Evolutionary conservation across 1,140 invertebrate genomes (phyloP), one percentile per base, ranked within the genome.

Genomic region (Acromyrmex charruanus): DNA sequence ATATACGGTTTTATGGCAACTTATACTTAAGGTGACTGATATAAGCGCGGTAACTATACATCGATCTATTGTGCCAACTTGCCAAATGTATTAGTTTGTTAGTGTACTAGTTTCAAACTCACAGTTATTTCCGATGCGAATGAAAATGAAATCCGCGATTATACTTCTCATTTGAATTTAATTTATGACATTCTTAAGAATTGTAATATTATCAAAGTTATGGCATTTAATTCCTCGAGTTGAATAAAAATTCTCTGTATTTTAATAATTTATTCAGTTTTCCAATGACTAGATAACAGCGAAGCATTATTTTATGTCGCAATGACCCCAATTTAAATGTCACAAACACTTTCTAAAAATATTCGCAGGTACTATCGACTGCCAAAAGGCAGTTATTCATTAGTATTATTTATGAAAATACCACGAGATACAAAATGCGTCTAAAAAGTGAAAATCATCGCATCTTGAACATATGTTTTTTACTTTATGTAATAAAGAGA

Each of bases 391-490:
- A 25, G 25, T 25, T 25, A 25, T 25, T 25, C 25, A 25, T 25
- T 25, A 25, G 25, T 75, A 75, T 84, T 84, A 75, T 61, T 14
- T 14, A 12, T 58, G 55, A 75, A 84, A 61, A 74, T 84, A 61
- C 6, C 65, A 58, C 51, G 31, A n/a, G 31, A 51, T n/a, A 25
- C 35, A 44, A 21, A 44, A 14, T 63, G 51, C 39, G 39, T 59
- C 21, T 72, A 10, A 58, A 35, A 53, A 18, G n/a, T 25, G 55
- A 59, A 61, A 61, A 74, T n/a, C 51, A 39, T n/a, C 31, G 14
- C 10, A 65, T 65, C 28, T 44, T 21, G n/a, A 59, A 18, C 6
- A 3, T 31, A 58, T 1, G 18, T 55, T 74, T 31, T 6, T 31
- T 28, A 28, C 0, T 25, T 25, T 25, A 25, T 25, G 16, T 51